These are phyloP conservation scores for Aporrectodea caliginosa DNA, from an alignment of 1,140 invertebrate genomes.

Conservation along the genomic window DNA sequence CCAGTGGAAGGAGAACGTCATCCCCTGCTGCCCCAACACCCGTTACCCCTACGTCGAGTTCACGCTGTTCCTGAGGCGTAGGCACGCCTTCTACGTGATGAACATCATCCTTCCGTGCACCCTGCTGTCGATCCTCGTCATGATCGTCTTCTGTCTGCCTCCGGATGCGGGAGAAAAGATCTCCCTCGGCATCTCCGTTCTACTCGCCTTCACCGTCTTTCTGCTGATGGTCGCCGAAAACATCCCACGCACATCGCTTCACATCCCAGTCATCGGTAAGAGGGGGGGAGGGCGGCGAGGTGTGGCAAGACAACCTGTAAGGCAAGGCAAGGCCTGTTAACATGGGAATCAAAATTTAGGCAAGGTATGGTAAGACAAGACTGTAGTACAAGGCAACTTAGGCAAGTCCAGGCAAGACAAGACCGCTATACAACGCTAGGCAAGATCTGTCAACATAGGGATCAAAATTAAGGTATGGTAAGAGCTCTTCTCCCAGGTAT, in stretches of 20 bases:
- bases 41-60: slow-evolving; percentile 29
- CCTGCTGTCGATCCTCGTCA: slow-evolving; percentile 96
- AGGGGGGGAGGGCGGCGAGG: too few species aligned
- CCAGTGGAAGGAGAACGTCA: slow-evolving; percentile 21
- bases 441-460: too few species aligned
- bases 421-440: too few species aligned
- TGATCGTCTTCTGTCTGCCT: slow-evolving; percentile 95
- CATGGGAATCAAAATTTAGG: too few species aligned
- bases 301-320: too few species aligned
- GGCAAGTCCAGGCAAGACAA: too few species aligned
- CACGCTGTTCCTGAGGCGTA: slow-evolving; percentile 58
- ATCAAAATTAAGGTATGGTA: too few species aligned
- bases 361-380: too few species aligned
- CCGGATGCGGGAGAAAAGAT: slow-evolving; percentile 79
- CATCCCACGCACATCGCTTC: slow-evolving; percentile 95
- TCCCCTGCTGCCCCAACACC: slow-evolving; percentile 31
- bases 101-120: slow-evolving; percentile 99
- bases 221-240: slow-evolving; percentile 65
- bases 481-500: too few species aligned
- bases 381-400: too few species aligned
- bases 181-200: slow-evolving; percentile 74
- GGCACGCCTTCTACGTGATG: slow-evolving; percentile 99
- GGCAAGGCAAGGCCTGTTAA: too few species aligned
- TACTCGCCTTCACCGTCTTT: slow-evolving; percentile 54
- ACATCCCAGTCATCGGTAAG: slow-evolving; percentile 87